Conservation (phyloP, 1,140 invertebrate genomes). For the Brachionus rubens region DNA sequence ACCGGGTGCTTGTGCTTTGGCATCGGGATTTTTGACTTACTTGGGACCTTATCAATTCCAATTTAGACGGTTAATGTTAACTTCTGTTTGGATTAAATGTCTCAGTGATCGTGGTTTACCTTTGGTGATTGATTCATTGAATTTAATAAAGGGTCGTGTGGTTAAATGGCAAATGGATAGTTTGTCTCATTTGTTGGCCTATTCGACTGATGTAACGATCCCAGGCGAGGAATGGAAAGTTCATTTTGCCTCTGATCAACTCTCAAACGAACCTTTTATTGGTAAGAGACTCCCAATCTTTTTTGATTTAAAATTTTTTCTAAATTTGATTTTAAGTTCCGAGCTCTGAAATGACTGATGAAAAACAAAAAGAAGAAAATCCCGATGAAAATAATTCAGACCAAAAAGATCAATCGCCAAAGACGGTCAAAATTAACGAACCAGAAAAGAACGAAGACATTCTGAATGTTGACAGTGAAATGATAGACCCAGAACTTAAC, state of each 20-base stretch:
- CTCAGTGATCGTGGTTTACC: constrained; percentile 56
- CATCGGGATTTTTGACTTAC: constrained; percentile 55
- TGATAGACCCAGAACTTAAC: background rate
- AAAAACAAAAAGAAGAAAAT: background rate
- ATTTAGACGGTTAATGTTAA: constrained; percentile 57
- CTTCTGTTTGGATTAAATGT: constrained; percentile 58
- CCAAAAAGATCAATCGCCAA: background rate
- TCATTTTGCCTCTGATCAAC: constrained; percentile 34
- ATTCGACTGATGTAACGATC: constrained; percentile 57
- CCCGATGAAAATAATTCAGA: background rate
- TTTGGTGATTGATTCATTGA: constrained; percentile 57
- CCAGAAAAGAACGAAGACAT: background rate
- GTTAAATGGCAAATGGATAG: constrained; percentile 40
- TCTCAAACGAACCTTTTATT: constrained; percentile 21
- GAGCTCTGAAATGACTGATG: constrained; percentile 19
- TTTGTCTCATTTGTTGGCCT: constrained; percentile 47
- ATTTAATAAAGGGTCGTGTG: constrained; percentile 52
- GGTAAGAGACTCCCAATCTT: too few species aligned
- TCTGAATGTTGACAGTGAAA: background rate
- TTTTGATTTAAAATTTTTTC: too few species aligned
- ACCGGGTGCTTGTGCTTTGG: constrained; percentile 56
- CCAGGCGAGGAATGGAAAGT: constrained; percentile 32
- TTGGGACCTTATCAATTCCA: constrained; percentile 58
- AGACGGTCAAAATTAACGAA: background rate
- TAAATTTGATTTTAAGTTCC: too few species aligned